Percentiles rank a stretch among this genome's conserved stretches.
phyloP scores from a whole-genome alignment of 2,113 vertebrate genomes.

The Neoarius graeffei region DNA sequence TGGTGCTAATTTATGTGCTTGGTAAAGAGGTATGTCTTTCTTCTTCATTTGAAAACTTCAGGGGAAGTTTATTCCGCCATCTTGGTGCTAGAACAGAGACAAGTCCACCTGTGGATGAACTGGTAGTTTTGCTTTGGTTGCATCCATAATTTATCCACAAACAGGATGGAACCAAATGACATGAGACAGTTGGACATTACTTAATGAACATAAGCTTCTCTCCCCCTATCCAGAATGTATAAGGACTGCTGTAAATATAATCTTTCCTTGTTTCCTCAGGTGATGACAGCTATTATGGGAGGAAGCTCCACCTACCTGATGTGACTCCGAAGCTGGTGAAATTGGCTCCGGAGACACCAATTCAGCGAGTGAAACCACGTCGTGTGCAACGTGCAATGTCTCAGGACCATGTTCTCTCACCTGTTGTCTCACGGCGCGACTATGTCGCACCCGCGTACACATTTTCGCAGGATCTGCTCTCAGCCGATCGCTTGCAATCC shows the following conservation, averaged over 20 bases:
- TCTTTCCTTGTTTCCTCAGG: slow-evolving; percentile 64
- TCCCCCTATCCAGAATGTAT: background rate
- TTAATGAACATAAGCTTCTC: background rate
- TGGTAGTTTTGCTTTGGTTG: background rate
- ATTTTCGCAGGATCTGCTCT: slow-evolving; percentile 88
- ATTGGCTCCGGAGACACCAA: slow-evolving; percentile 78
- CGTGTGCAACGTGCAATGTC: slow-evolving; percentile 94
- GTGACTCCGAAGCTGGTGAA: slow-evolving; percentile 87
- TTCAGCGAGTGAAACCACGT: slow-evolving; percentile 65
- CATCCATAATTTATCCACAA: background rate
- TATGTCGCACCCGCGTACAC: slow-evolving; percentile 81
- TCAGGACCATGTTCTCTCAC: slow-evolving; percentile 94
- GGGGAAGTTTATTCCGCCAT: background rate
- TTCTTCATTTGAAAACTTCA: background rate
- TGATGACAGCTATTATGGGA: slow-evolving; percentile 91
- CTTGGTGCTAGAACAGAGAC: background rate
- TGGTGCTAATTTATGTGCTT: too few relatives aligned
- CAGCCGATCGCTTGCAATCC: slow-evolving; percentile 91
- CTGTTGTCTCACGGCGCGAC: slow-evolving; percentile 77
- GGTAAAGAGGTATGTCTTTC: background rate
- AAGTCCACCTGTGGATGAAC: too few relatives aligned
- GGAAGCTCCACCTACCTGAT: slow-evolving; percentile 86
- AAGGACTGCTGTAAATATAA: background rate
- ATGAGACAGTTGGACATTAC: background rate
- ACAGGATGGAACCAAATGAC: background rate